Conservation (phyloP, 92 coral and sea anemone genomes). For the Ricordea florida region DNA sequence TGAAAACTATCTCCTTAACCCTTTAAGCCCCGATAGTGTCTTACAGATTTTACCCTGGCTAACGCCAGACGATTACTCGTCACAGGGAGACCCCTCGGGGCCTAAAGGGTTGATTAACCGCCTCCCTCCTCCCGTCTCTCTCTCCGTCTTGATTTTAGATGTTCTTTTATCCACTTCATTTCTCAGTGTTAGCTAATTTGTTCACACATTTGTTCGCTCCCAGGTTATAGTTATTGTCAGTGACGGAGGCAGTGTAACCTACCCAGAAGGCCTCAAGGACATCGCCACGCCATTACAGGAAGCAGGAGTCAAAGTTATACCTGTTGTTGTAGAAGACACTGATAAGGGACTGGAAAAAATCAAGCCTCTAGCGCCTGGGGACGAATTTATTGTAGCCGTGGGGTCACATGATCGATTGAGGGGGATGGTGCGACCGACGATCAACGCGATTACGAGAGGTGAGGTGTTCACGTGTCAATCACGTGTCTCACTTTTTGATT, state of each 20-base stretch:
- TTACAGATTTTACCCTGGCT: no score
- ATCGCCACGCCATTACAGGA: constrained; percentile 61
- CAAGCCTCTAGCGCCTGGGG: constrained; percentile 56
- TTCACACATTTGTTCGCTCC: neutral
- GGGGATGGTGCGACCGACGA: constrained; percentile 49
- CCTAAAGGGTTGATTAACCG: neutral
- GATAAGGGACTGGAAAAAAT: constrained; percentile 55
- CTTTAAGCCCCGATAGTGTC: no score
- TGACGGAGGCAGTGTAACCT: constrained; percentile 63
- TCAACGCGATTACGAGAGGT: constrained; percentile 73
- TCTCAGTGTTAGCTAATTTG: neutral
- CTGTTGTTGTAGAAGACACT: constrained; percentile 70
- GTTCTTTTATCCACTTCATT: neutral
- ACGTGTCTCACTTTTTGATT: no score
- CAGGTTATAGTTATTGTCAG: constrained; percentile 77
- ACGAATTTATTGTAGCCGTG: constrained; percentile 69
- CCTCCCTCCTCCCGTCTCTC: neutral
- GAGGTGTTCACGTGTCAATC: no score
- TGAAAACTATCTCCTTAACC: no score
- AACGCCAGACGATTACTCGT: no score
- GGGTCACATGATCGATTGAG: constrained; percentile 68
- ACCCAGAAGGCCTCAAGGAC: constrained; percentile 53
- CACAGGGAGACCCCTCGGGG: no score
- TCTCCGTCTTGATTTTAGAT: neutral
- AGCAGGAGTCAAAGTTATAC: constrained; percentile 71